Percentiles rank a stretch among this genome's conserved stretches.
phyloP scores from a whole-genome alignment of 1,140 invertebrate genomes.

The Trachymyrmex septentrionalis region DNA sequence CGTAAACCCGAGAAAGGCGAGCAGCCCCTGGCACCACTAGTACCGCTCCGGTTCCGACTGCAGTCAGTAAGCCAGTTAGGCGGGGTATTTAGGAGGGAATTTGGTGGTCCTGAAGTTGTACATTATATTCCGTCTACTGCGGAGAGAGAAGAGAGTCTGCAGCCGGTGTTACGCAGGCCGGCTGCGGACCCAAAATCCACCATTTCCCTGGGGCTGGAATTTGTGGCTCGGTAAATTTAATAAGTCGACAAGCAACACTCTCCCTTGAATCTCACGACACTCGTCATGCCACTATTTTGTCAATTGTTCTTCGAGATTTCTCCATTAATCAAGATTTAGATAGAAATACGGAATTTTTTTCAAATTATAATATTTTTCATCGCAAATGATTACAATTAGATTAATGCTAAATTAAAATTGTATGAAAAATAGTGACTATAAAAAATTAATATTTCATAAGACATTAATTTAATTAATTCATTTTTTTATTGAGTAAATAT shows the following conservation, averaged over 20 bases:
- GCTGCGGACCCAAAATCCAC: conserved; percentile 76
- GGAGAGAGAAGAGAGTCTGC: conserved; percentile 52
- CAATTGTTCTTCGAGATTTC: neutral
- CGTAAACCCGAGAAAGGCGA: conserved; percentile 72
- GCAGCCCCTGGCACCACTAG: conserved; percentile 34
- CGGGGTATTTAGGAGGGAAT: conserved; percentile 83
- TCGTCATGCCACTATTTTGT: conserved; percentile 39
- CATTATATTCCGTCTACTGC: conserved; percentile 78
- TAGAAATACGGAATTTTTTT: neutral
- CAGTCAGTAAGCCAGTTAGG: conserved; percentile 83
- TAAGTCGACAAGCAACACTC: conserved; percentile 81
- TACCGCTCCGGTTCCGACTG: conserved; percentile 63
- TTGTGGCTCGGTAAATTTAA: conserved; percentile 85
- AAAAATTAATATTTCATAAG: neutral
- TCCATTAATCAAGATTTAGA: neutral
- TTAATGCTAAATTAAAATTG: neutral
- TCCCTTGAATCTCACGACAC: conserved; percentile 60
- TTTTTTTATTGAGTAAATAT: no score
- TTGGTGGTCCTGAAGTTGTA: conserved; percentile 82
- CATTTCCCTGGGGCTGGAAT: conserved; percentile 80
- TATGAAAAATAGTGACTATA: neutral
- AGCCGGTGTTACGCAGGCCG: conserved; percentile 68
- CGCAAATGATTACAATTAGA: neutral
- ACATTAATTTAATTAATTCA: no score
- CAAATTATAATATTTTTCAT: neutral